Base-by-base conservation (phyloP, 1,140 invertebrate species). In the Philopotamus ludificatus region DNA sequence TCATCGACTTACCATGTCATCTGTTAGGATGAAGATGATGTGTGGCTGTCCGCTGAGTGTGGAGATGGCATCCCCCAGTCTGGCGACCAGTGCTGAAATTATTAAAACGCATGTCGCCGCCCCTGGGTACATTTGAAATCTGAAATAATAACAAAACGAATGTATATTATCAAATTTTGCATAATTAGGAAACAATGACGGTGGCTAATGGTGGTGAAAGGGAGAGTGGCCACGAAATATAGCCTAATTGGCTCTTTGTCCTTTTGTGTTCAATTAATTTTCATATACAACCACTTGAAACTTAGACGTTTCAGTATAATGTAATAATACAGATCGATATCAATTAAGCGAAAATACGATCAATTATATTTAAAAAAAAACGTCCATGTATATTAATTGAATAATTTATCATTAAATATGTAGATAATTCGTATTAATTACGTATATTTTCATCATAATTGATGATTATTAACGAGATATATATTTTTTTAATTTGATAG, bases 1-100 rank as follows among this genome's bases (percentile, higher is more conserved):
- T n/a, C n/a, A n/a, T n/a, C n/a, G n/a, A n/a, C n/a, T 81, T 72
- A 86, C 85, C 77, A 86, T 74, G 74, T 87, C 85, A 73, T 87
- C 85, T 10, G 84, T 84, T 41, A 87, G 70, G 45, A 87, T 85
- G 63, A 86, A 81, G 53, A 87, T 74, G 22, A 87, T 84, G 66
- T 86, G 75, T 0, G 84, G 85, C 50, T 62, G 71, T 3, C 68
- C 64, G 15, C 60, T 63, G 9, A 54, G 4, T 15, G 68, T 70
- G 64, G 51, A 25, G 50, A 69, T 53, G 45, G 67, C 67, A 34
- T 65, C 63, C 45, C 63, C 67, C 15, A 68, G 59, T 23, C 44
- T 65, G 2, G 51, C 63, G 20, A 68, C 42, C 20, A 68, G 34
- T 2, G 64, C 23, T 9, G 51, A 49, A 45, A 59, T 51, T 23